Evolutionary conservation across 23 tunicate genomes (phyloP), one percentile per base, ranked within the genome.

Genomic region (Corella eumyota): DNA sequence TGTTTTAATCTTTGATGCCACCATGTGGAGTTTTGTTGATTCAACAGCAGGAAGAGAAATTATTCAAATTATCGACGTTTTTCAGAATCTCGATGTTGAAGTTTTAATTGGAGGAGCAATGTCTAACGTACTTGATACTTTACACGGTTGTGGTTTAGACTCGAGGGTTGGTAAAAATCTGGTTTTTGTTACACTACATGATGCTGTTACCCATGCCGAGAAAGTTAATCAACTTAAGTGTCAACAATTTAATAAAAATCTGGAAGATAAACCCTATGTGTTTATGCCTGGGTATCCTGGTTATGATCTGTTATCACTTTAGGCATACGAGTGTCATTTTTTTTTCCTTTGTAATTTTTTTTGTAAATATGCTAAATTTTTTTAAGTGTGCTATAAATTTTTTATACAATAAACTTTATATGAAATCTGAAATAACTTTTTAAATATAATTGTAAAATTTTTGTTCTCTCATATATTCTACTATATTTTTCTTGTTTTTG

Each of bases 1-100:
- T 32, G 60, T 72, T 31, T 61, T 88, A 67, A 68, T 88, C 59
- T 30, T 88, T 20, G 96, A 88, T 50, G 96, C 88, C 55, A 81
- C 96, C 50, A 88, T 81, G 80, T 88, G 96, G 96, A 78, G 88
- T 52, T 88, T 88, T 48, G 71, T 88, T 44, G 96, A 88, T 56
- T 78, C 90, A 32, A 88, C 96, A 0, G 96, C 81, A n/a, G 70
- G 74, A n/a, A 45, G 90, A 36, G 96, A 88, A 59, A 80, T 88
- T 36, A 52, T 88, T 5, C 78, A 75, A 33, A 73, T 88, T n/a
- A 77, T 79, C 50, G 70, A 53, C 4, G 68, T 65, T 52, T 73
- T 88, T 36, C 68, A 78, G 48, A 72, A 73, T 13, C 81, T 88
- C 0, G 81, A 74, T 37, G 81, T 88, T 56, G 49, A 46, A 24